These are phyloP conservation scores for Triops longicaudatus DNA, from an alignment of 1,140 invertebrate species.

Conservation along the genomic window DNA sequence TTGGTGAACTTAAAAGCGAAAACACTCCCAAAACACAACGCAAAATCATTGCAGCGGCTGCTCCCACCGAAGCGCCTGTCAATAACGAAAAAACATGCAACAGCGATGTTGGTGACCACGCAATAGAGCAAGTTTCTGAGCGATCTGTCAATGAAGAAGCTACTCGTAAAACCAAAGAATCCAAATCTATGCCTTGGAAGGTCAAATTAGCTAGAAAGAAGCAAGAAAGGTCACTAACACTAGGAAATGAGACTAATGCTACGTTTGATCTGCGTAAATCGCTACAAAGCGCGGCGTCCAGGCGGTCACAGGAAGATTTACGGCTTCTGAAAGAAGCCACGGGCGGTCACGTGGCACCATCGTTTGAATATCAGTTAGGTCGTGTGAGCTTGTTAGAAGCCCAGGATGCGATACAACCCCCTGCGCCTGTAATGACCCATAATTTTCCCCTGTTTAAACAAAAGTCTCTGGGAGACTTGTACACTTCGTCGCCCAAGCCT, in stretches of 20 bases:
- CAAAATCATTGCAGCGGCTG: neutral
- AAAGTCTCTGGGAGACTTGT: conserved; percentile 30
- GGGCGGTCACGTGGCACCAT: conserved; percentile 4
- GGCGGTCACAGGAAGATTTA: conserved; percentile 23
- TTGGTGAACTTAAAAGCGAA: conserved; percentile 3
- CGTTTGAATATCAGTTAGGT: conserved; percentile 20
- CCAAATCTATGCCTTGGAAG: conserved; percentile 32
- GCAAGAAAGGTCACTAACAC: conserved; percentile 59
- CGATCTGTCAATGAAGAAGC: neutral
- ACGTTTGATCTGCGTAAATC: conserved; percentile 26
- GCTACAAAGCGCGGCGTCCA: conserved; percentile 19
- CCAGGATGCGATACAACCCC: neutral
- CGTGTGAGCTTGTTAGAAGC: conserved; percentile 26
- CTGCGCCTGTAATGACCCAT: neutral
- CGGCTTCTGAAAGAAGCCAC: conserved; percentile 1
- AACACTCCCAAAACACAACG: neutral
- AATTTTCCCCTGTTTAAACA: conserved; percentile 27
- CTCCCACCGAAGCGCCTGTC: neutral
- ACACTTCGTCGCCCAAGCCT: conserved; percentile 28
- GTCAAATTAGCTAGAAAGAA: conserved; percentile 39
- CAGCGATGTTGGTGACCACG: neutral
- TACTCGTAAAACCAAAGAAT: neutral
- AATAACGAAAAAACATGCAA: neutral
- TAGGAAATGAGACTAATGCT: conserved; percentile 43
- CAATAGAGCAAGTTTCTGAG: neutral